Conservation (phyloP, 1,140 invertebrate genomes). For the Pantala flavescens region DNA sequence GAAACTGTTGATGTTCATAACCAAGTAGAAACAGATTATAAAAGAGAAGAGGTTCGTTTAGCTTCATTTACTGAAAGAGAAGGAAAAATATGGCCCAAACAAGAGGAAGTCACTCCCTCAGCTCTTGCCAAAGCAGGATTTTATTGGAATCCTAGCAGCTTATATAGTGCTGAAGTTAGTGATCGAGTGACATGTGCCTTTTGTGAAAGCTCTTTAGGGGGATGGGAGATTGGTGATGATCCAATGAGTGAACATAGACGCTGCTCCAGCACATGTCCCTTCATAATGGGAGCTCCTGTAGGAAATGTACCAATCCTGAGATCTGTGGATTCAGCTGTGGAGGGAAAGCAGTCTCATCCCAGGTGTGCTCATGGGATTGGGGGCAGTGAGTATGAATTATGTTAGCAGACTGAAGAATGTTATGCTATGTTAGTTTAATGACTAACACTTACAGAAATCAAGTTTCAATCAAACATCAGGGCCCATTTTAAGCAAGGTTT, state of each 20-base stretch:
- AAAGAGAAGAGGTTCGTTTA: neutral
- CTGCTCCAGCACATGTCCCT: conserved; percentile 58
- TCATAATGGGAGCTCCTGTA: conserved; percentile 42
- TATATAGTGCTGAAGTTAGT: conserved; percentile 26
- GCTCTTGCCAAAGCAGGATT: conserved; percentile 72
- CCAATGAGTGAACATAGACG: conserved; percentile 63
- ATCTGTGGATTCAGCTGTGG: conserved; percentile 39
- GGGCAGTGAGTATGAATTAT: neutral
- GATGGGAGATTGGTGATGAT: conserved; percentile 61
- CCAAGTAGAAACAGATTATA: neutral
- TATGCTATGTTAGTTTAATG: neutral
- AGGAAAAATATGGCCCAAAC: conserved; percentile 47
- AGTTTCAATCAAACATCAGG: too few species aligned
- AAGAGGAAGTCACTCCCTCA: conserved; percentile 45
- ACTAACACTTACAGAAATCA: neutral
- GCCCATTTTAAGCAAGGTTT: neutral
- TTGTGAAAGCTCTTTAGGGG: conserved; percentile 58
- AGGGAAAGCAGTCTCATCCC: neutral
- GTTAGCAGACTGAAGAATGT: neutral
- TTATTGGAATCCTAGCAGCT: conserved; percentile 33
- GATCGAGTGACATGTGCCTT: conserved; percentile 72
- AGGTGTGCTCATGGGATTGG: neutral
- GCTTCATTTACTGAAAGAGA: neutral
- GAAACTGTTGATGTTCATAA: conserved; percentile 20
- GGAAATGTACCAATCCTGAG: conserved; percentile 49